Conservation (phyloP, 2,797 vertebrate species). For the Pseudopleuronectes americanus region DNA sequence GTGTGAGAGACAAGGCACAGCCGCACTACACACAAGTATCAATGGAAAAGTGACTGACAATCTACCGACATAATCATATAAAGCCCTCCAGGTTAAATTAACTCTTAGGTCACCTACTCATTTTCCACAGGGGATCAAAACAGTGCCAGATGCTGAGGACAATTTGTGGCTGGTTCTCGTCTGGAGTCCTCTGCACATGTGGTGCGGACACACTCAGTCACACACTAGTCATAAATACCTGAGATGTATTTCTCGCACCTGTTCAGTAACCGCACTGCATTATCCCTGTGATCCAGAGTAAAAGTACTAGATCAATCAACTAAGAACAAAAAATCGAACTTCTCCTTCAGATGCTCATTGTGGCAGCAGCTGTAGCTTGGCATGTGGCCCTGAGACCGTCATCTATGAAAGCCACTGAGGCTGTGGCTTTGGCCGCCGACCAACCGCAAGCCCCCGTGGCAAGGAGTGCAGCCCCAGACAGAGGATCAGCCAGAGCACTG, state of each 20-base stretch:
- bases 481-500: slow-evolving; percentile 39
- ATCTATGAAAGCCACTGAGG: slow-evolving; percentile 49
- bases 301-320: not conserved
- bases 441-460: slow-evolving; percentile 44
- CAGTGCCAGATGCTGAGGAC: slow-evolving; percentile 29
- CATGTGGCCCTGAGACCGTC: slow-evolving; percentile 28
- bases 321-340: too few relatives aligned
- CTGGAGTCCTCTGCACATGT: slow-evolving; percentile 11
- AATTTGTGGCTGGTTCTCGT: slow-evolving; percentile 10
- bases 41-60: not conserved
- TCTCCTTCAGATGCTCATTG: slow-evolving; percentile 8
- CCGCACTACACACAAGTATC: not conserved
- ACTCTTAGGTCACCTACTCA: slow-evolving; percentile 31
- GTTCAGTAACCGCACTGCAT: too few relatives aligned
- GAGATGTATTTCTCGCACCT: not conserved
- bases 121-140: slow-evolving; percentile 15
- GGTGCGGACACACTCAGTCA: not conserved
- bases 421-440: slow-evolving; percentile 45
- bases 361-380: slow-evolving; percentile 8
- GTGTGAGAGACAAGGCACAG: too few relatives aligned
- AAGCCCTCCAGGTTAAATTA: slow-evolving; percentile 21
- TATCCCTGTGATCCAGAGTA: not conserved
- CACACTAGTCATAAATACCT: not conserved
- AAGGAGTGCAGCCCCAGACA: slow-evolving; percentile 52
- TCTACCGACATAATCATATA: slow-evolving; percentile 6